Evolutionary conservation across 2,888 invertebrate species (phyloP).

Genomic region (Drosophila tanythrix): DNA sequence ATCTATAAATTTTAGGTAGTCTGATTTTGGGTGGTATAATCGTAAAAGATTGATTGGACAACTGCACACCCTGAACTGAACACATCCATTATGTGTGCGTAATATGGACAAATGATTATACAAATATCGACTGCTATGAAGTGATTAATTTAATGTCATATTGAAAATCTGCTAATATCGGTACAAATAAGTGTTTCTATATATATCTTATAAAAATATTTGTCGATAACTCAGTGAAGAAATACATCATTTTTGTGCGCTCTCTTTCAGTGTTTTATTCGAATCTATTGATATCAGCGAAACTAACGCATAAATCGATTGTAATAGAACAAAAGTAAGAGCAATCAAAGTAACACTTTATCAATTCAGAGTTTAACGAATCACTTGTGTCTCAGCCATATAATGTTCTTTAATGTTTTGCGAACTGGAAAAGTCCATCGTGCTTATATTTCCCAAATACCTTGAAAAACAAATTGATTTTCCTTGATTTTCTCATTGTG

Average conservation of each 20-base stretch:
- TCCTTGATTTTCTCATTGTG: neutral
- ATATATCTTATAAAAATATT: neutral
- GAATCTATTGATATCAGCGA: neutral
- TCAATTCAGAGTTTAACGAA: neutral
- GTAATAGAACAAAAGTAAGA: neutral
- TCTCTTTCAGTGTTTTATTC: no score
- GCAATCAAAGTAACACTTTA: neutral
- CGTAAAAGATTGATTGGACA: neutral
- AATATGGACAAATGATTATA: neutral
- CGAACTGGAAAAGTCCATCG: neutral
- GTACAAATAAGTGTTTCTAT: neutral
- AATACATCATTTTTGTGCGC: neutral
- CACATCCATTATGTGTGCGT: neutral
- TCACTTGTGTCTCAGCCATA: neutral
- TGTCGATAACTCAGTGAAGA: neutral
- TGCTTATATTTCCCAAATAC: neutral
- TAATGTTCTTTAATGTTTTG: neutral
- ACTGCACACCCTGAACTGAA: neutral
- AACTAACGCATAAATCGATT: neutral
- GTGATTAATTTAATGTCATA: neutral
- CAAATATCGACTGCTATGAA: neutral
- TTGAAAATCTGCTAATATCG: neutral
- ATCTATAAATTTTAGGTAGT: neutral
- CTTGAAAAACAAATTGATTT: neutral
- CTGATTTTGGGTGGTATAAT: neutral